These are phyloP conservation scores for Limosa lapponica DNA, from an alignment of 2,797 vertebrate genomes.

Conservation along the genomic window DNA sequence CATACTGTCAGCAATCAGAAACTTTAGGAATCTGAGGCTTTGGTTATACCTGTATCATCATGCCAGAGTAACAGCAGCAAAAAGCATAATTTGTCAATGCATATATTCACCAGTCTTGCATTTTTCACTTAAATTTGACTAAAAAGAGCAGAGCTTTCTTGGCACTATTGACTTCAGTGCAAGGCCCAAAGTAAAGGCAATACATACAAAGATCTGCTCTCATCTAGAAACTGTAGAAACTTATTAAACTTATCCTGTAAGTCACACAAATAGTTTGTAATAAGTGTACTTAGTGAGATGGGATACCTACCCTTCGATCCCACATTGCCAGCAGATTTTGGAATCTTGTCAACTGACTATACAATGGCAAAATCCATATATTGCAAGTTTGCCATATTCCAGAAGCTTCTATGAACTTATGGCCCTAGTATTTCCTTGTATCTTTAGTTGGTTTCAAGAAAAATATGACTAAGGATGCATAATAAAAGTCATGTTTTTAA, in stretches of 20 bases:
- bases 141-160: neutral
- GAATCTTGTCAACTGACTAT: neutral
- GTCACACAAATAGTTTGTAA: neutral
- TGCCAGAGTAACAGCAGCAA: neutral
- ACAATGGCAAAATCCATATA: neutral
- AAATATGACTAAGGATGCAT: neutral
- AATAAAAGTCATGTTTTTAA: neutral
- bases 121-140: neutral
- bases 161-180: neutral
- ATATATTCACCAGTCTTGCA: neutral
- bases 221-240: neutral
- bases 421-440: neutral
- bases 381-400: neutral
- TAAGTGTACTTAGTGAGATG: neutral
- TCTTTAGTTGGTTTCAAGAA: neutral
- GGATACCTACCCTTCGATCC: neutral
- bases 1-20: neutral
- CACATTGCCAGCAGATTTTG: neutral
- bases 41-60: neutral
- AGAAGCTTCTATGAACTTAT: neutral
- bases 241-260: neutral
- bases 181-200: neutral
- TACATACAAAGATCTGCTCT: neutral
- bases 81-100: neutral
- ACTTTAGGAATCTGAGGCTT: neutral